Base-by-base conservation (phyloP, 2,888 invertebrate genomes). In the Salticus scenicus region DNA sequence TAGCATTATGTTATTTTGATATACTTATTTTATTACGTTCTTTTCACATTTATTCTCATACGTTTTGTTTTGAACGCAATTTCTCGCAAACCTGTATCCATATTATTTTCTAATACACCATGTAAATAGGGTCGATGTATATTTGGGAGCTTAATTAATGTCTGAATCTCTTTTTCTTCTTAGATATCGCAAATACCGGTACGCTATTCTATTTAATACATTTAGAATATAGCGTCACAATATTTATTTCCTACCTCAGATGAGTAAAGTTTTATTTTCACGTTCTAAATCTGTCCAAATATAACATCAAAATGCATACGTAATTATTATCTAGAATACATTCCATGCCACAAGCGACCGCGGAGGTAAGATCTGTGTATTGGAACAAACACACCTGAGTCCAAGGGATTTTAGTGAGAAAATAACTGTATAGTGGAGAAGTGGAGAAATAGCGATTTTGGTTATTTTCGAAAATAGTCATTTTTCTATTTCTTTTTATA, bases 381-480 rank as follows among this genome's bases (percentile, higher is more conserved):
- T 24, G 14, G 57, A 57, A 57, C 24, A 57, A 57, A 57, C 57
- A 57, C 57, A 57, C 57, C 57, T 57, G 57, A 57, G 57, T 57
- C 57, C 57, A 5, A 24, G 37, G 2, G 24, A 57, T 17, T 57
- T 57, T 17, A 24, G 4, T 17, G 57, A 57, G 42, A 10, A 37
- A n/a, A n/a, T n/a, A n/a, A n/a, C n/a, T n/a, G n/a, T n/a, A n/a
- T n/a, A n/a, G n/a, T n/a, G n/a, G n/a, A n/a, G n/a, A n/a, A n/a
- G n/a, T n/a, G n/a, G n/a, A n/a, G n/a, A n/a, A n/a, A n/a, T n/a
- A n/a, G n/a, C n/a, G n/a, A n/a, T n/a, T n/a, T n/a, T n/a, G n/a
- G n/a, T n/a, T n/a, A n/a, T n/a, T n/a, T n/a, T n/a, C n/a, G n/a
- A n/a, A n/a, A n/a, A n/a, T n/a, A n/a, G n/a, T n/a, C n/a, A n/a